Evolutionary conservation across 2,888 invertebrate genomes (phyloP), one percentile per base, ranked within the genome.

Genomic region (Gryllus longicercus): DNA sequence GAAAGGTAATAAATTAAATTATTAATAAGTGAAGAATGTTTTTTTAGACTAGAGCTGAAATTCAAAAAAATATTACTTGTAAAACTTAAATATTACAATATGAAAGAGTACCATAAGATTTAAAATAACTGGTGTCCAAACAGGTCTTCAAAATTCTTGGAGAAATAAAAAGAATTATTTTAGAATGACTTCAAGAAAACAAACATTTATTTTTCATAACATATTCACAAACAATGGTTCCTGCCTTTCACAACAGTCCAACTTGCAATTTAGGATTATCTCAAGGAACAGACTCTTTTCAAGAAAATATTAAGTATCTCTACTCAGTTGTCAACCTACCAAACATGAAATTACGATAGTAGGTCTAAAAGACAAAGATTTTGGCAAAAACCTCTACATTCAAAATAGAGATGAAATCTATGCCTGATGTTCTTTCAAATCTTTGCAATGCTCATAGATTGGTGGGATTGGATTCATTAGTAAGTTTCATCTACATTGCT

Each of bases 271-370:
- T 63, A 63, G 63, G n/a, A n/a, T 14, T 63, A 63, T 63, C 63
- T 38, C 63, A 63, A 63, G 14, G 63, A 63, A 18, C 63, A 18
- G 63, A 63, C 63, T 63, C n/a, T 63, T 63, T 63, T 63, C 63
- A 63, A n/a, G 63, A 63, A 63, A 63, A 63, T 63, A 63, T 63
- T 63, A 63, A 63, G 63, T 63, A 63, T 63, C 63, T 63, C 63
- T 38, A 38, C 38, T 63, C 63, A 63, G 63, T 63, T 63, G 63
- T 63, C 63, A 63, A 63, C 63, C 63, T 63, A 63, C 63, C 63
- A 63, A 63, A 63, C 63, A 63, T 63, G n/a, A 63, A 63, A 63
- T 63, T 63, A 63, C 63, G 63, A 63, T 63, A 63, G 63, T 63
- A n/a, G 63, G n/a, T 63, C 63, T 63, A 63, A 63, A 63, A 63